Percentiles rank a stretch among this genome's conserved stretches.
Evolutionary conservation across 2,113 vertebrate genomes (phyloP).

Genomic region (Noturus placidus): DNA sequence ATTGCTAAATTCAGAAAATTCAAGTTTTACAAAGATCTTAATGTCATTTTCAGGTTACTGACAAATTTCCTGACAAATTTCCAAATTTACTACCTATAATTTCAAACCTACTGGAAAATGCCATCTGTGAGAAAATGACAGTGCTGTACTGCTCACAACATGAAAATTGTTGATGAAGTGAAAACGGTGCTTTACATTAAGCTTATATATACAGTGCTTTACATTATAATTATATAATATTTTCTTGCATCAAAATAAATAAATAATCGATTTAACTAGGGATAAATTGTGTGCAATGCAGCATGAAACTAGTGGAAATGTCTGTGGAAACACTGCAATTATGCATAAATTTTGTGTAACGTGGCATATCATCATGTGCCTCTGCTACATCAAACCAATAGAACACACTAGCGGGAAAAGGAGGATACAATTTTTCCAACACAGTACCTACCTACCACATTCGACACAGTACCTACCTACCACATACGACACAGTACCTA

Average conservation of each 20-base stretch:
- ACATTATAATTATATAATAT: neutral
- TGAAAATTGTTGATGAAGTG: neutral
- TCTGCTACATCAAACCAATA: neutral
- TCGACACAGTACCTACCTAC: too few relatives aligned
- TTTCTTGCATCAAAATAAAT: neutral
- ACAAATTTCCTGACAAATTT: constrained; percentile 10
- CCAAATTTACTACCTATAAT: neutral
- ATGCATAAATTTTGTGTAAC: neutral
- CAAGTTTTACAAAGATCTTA: neutral
- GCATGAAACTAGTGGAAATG: neutral
- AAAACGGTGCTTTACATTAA: neutral
- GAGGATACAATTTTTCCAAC: neutral
- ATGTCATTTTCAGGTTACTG: neutral
- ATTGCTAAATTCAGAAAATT: neutral
- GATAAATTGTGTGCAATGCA: neutral
- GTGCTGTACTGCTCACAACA: neutral
- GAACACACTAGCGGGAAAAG: neutral
- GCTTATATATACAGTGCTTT: neutral
- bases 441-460: too few relatives aligned
- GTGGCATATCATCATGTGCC: neutral
- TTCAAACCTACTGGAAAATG: neutral
- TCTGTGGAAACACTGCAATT: neutral
- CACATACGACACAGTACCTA: too few relatives aligned
- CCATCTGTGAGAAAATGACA: neutral
- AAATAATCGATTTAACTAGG: neutral